A percentile compares a stretch with the other conserved stretches of the same genome.
Evolutionary conservation across 1,140 invertebrate species (phyloP).

Genomic region (Globodera rostochiensis): DNA sequence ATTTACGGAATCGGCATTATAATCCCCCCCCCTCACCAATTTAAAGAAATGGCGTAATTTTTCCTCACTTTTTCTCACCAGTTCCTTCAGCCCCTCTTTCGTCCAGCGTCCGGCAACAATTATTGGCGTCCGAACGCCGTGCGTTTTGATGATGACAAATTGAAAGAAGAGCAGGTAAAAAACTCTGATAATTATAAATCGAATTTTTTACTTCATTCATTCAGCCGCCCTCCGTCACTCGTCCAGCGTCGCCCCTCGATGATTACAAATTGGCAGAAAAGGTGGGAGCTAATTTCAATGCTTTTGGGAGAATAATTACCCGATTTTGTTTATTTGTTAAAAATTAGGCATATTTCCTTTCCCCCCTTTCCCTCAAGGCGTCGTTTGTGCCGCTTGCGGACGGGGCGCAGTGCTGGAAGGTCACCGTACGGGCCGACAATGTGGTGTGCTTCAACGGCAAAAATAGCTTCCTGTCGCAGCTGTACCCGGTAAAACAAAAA

Average conservation of each 20-base stretch:
- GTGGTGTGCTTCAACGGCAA: constrained; percentile 46
- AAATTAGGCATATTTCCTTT: background rate
- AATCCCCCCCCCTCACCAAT: no score
- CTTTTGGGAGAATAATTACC: background rate
- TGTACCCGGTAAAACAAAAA: constrained; percentile 44
- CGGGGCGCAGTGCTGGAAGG: constrained; percentile 19
- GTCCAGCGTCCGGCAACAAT: background rate
- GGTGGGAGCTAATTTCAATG: no score
- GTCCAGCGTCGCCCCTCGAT: background rate
- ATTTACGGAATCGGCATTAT: no score
- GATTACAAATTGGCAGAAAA: background rate
- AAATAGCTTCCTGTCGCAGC: constrained; percentile 41
- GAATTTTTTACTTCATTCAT: constrained; percentile 5
- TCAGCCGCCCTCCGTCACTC: background rate
- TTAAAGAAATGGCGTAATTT: background rate
- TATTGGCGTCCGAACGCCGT: background rate
- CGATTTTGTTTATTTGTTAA: background rate
- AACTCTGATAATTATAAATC: no score
- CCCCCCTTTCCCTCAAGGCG: no score
- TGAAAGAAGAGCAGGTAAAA: background rate
- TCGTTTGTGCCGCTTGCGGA: constrained; percentile 7
- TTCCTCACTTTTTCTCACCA: background rate
- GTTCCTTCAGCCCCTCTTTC: background rate
- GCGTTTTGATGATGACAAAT: background rate
- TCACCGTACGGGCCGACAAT: constrained; percentile 40